phyloP scores from a whole-genome alignment of 1,140 invertebrate species.

The Bombus sibiricus region DNA sequence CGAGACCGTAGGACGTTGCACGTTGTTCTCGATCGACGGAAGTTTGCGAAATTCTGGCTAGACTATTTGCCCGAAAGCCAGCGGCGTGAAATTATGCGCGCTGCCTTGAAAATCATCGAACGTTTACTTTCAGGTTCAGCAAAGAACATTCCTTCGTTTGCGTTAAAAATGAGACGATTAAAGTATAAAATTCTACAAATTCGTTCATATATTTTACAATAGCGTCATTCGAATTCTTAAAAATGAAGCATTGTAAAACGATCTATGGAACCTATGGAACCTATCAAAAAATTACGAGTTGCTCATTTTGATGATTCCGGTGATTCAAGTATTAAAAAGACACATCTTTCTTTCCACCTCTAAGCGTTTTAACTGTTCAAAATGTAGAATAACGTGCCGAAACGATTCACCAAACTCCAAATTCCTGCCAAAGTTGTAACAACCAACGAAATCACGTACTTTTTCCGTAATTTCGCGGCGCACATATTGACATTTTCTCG shows the following conservation, averaged over 20 bases:
- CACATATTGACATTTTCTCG: neutral
- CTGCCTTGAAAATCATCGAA: neutral
- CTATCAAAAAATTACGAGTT: too few species aligned
- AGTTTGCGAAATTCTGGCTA: constrained; percentile 6
- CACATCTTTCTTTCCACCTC: too few species aligned
- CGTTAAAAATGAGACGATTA: neutral
- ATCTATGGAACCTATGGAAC: too few species aligned
- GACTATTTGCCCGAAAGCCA: neutral
- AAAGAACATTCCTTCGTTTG: neutral
- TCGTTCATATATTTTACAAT: too few species aligned
- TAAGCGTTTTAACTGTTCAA: too few species aligned
- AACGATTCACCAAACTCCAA: neutral
- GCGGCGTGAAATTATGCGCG: neutral
- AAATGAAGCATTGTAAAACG: too few species aligned
- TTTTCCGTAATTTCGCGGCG: too few species aligned
- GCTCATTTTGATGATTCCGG: too few species aligned
- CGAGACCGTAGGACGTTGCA: neutral
- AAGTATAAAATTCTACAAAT: too few species aligned
- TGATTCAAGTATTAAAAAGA: too few species aligned
- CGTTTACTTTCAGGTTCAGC: neutral
- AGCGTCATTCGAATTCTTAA: too few species aligned
- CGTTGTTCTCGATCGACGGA: neutral
- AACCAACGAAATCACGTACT: neutral
- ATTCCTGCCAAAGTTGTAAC: neutral
- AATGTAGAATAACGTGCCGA: neutral